Base-by-base conservation (phyloP, 2,888 invertebrate genomes). In the Panopea generosa region DNA sequence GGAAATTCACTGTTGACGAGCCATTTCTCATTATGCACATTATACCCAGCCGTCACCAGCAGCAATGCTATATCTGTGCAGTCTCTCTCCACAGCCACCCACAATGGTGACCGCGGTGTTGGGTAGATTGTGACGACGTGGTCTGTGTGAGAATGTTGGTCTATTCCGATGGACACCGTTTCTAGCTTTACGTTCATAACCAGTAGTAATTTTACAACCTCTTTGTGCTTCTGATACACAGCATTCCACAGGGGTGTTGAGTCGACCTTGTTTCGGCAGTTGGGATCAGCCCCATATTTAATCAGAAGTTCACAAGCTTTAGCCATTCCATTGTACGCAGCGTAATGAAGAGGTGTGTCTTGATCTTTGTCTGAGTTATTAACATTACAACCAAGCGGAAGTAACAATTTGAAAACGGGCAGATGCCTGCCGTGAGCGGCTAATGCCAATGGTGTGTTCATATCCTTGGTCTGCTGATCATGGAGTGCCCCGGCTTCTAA, bases 201-300 rank as follows among this genome's bases (percentile, higher is more conserved):
- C 1, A 91, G 49, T 33, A 91, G 67, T 1, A 86, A 33, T 62
- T 84, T 84, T 6, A 89, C 84, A 0, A 85, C 73, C 9, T 82
- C 78, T 22, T 80, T 75, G 16, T 81, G 55, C 3, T 74, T 77
- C 50, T 66, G 80, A 43, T 87, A 87, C 0, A 88, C 87, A 16
- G 90, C 90, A 76, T 91, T 90, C 90, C 90, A 91, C 55, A 90
- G 62, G 1, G 89, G 87, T 0, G 90, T 88, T 6, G 85, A 77
- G 6, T 82, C 70, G 1, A 84, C 74, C 1, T 78, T 63, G 72
- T 89, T 91, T 0, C 63, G 33, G 16, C 73, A 61, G 63, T 89
- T 76, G 1, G 91, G 89, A 50, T 89, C 77, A 1, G 90, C 90
- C 16, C 90, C 90, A 59, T 78, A 49, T 33, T 77, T 67, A n/a